phyloP scores from a whole-genome alignment of 2,797 vertebrate species.

The Parambassis ranga region DNA sequence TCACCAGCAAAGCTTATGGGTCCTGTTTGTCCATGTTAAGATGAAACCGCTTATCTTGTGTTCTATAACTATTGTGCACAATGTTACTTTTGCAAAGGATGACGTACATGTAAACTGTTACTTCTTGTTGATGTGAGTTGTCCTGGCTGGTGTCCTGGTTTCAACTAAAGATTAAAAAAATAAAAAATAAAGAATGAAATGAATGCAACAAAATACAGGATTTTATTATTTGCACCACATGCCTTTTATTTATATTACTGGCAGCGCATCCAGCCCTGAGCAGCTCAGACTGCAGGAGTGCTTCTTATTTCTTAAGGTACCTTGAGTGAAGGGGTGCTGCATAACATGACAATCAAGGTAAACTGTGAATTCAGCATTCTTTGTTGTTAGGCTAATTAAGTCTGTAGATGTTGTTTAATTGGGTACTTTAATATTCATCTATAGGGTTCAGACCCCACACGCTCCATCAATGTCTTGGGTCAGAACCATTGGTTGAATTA shows the following conservation, averaged over 20 bases:
- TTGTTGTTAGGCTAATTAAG: slow-evolving; percentile 8
- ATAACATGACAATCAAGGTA: not conserved
- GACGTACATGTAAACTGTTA: slow-evolving; percentile 37
- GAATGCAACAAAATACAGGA: not conserved
- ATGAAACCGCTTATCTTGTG: slow-evolving; percentile 28
- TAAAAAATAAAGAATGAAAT: slow-evolving; percentile 28
- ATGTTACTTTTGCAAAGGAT: slow-evolving; percentile 19
- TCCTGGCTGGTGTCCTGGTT: slow-evolving; percentile 22
- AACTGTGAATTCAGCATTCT: no score
- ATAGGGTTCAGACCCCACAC: no score
- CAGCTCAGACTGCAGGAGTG: no score
- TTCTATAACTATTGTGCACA: slow-evolving; percentile 22
- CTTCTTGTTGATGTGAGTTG: slow-evolving; percentile 33
- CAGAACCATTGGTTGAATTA: not conserved
- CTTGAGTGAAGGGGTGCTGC: not conserved
- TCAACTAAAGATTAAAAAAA: slow-evolving; percentile 15
- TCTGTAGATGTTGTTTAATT: not conserved
- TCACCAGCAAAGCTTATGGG: slow-evolving; percentile 27
- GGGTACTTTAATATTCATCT: no score
- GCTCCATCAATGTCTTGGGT: no score
- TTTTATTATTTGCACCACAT: not conserved
- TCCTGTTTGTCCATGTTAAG: slow-evolving; percentile 17
- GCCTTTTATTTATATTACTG: no score
- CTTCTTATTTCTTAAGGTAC: not conserved
- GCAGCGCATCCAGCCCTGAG: slow-evolving; percentile 2